Evolutionary conservation across 2,888 invertebrate genomes (phyloP).

Genomic region (Platycheirus rosarum): DNA sequence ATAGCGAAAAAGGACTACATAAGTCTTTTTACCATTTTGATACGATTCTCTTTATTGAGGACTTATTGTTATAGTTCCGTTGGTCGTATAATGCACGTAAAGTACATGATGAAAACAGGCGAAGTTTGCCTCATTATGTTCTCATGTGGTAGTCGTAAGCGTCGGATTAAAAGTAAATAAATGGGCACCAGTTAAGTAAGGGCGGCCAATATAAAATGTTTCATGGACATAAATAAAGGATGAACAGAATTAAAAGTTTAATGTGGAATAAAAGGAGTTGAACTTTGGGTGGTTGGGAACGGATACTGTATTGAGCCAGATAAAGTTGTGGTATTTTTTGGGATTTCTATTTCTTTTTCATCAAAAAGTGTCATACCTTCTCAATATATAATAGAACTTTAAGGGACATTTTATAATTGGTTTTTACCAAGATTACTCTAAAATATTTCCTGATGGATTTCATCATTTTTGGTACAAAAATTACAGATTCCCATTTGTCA

Average conservation of each 20-base stretch:
- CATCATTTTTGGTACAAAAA: too few species aligned
- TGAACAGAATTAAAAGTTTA: constrained; percentile 63
- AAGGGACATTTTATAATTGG: too few species aligned
- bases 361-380: too few species aligned
- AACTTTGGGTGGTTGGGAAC: too few species aligned
- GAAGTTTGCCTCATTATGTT: constrained; percentile 70
- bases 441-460: too few species aligned
- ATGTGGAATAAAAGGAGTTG: constrained; percentile 25
- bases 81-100: constrained; percentile 25
- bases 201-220: constrained; percentile 58
- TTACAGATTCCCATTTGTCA: constrained; percentile 35
- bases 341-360: too few species aligned
- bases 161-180: constrained; percentile 71
- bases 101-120: constrained; percentile 52
- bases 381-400: not conserved
- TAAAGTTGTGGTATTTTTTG: too few species aligned
- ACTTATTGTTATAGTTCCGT: constrained; percentile 17
- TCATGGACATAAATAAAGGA: constrained; percentile 60
- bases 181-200: constrained; percentile 62
- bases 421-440: too few species aligned
- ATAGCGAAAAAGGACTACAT: constrained; percentile 49
- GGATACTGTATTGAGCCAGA: too few species aligned
- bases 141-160: constrained; percentile 67
- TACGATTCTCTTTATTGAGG: constrained; percentile 46
- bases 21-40: constrained; percentile 47